Evolutionary conservation across 2,797 vertebrate species (phyloP).

Genomic region (Melanotaenia pygmaea): DNA sequence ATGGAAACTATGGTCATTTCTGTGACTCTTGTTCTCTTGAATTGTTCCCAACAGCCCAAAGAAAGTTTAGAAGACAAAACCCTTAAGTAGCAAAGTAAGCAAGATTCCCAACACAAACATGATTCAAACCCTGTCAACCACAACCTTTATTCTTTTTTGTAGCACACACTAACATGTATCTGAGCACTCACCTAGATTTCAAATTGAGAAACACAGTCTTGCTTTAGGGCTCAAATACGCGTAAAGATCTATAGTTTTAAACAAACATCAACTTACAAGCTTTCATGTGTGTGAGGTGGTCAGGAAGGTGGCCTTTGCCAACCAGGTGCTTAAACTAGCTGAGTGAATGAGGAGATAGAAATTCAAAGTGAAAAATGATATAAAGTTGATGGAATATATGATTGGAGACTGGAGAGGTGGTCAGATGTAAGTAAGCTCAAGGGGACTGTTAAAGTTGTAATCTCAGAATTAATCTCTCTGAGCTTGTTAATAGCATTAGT

Average conservation of each 20-base stretch:
- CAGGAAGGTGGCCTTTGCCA: background rate
- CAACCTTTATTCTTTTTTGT: too few relatives aligned
- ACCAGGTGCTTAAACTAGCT: background rate
- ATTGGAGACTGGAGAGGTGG: background rate
- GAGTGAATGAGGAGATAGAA: background rate
- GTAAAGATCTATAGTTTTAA: conserved; percentile 24
- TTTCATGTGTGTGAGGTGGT: background rate
- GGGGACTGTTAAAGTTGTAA: conserved; percentile 25
- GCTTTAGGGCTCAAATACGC: background rate
- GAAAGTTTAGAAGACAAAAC: conserved; percentile 52
- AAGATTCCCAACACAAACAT: conserved; percentile 35
- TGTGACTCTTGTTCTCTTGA: conserved; percentile 2
- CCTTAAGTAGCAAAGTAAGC: conserved; percentile 14
- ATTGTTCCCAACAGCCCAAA: conserved; percentile 35
- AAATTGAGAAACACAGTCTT: conserved; percentile 1
- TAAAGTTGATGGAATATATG: background rate
- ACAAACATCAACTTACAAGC: background rate
- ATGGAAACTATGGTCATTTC: conserved; percentile 28
- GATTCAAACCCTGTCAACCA: conserved; percentile 3
- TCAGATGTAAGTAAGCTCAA: background rate
- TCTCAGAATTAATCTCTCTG: conserved; percentile 20
- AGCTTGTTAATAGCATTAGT: conserved; percentile 16
- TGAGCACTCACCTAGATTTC: conserved; percentile 27
- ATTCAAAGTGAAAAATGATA: background rate
- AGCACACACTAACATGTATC: background rate